Evolutionary conservation across 2,113 vertebrate species (phyloP), one percentile per base, ranked within the genome.

Genomic region (Paralichthys olivaceus): DNA sequence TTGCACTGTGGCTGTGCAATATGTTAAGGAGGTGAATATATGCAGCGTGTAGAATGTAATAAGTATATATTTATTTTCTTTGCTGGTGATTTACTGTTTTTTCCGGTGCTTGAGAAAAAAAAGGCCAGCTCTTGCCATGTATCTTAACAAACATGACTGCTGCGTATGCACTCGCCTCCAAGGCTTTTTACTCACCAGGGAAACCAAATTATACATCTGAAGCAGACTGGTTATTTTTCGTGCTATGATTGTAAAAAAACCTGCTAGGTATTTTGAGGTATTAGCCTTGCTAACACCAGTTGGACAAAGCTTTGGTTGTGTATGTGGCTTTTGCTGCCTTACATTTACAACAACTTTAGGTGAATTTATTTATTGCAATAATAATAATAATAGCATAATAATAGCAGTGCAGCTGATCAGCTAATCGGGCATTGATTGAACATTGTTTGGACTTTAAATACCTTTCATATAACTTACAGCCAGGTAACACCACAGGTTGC

Each of bases 11-110:
- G 72, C 87, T 79, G 82, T 84, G 86, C 92, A 90, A 87, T 91
- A 90, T 93, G 91, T 93, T 91, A 91, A 92, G 84, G 89, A 87
- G 88, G 86, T 75, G 87, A 91, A 91, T 90, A 90, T 94, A 93
- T 92, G 86, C 91, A 87, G 83, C 81, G 78, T 88, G 87, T 81
- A 90, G 79, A 91, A 91, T 84, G 81, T 92, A 92, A 91, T 92
- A 91, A 92, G 90, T 90, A 89, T 92, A 90, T 90, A 93, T 93
- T 91, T 93, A 92, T 93, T 94, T 92, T 92, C 84, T 90, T 85
- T 89, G 80, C 83, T 83, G 81, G 83, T 93, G 90, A 93, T 91
- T 90, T 93, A 91, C 85, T 86, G 80, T 3, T 88, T 84, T 89
- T 91, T 87, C 76, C 58, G 34, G 66, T 89, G 88, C 86, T 86